phyloP scores from a whole-genome alignment of 2,797 vertebrate genomes.

The Benthosema pterotum region DNA sequence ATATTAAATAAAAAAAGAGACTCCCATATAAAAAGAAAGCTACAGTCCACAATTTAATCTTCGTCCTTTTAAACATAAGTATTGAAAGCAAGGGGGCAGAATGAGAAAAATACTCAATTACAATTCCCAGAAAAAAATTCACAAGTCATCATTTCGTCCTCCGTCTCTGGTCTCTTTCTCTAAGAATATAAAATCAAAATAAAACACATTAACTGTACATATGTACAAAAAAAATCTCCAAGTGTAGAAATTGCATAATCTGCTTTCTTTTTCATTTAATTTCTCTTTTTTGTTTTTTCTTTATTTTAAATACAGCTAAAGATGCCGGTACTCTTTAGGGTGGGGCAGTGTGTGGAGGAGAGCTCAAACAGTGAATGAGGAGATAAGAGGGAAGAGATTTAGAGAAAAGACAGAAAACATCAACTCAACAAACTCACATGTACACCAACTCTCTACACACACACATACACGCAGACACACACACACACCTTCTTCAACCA shows the following conservation, averaged over 20 bases:
- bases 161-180: slow-evolving; percentile 63
- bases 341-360: slow-evolving; percentile 67
- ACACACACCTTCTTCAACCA: slow-evolving; percentile 26
- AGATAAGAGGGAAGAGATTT: slow-evolving; percentile 32
- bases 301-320: slow-evolving; percentile 82
- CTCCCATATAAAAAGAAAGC: slow-evolving; percentile 85
- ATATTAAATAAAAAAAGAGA: slow-evolving; percentile 83
- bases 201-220: slow-evolving; percentile 90
- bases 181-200: slow-evolving; percentile 86
- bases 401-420: slow-evolving; percentile 59
- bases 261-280: slow-evolving; percentile 81
- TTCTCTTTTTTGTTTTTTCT: slow-evolving; percentile 40
- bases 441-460: slow-evolving; percentile 48
- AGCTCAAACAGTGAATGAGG: slow-evolving; percentile 63
- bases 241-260: slow-evolving; percentile 90
- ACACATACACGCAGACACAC: neutral
- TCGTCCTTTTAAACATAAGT: slow-evolving; percentile 74
- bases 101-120: slow-evolving; percentile 82
- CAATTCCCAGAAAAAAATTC: slow-evolving; percentile 79
- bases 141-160: slow-evolving; percentile 75
- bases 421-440: slow-evolving; percentile 55
- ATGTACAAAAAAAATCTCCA: slow-evolving; percentile 82
- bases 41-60: slow-evolving; percentile 83
- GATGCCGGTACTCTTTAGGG: slow-evolving; percentile 72
- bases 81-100: slow-evolving; percentile 77